Evolutionary conservation across 2,797 vertebrate genomes (phyloP), one percentile per base, ranked within the genome.

Genomic region (Enteromius thamalakanensis): DNA sequence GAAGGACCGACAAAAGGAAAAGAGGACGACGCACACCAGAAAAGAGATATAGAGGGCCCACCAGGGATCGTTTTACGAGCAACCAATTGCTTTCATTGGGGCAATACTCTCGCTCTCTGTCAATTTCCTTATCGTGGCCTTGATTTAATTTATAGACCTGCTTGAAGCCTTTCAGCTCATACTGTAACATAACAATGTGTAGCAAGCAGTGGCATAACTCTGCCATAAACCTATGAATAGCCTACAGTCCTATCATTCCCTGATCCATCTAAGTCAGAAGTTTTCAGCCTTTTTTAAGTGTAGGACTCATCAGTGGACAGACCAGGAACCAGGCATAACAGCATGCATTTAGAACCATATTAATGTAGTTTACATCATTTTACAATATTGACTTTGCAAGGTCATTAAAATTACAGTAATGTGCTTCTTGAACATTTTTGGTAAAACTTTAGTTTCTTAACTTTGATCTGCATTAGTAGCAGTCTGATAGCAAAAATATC

Each of bases 81-180:
- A 84, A 82, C 65, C 83, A 81, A 86, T 87, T 78, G 85, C 83
- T 85, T 86, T 86, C 81, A 89, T 83, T 87, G 77, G 71, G 69
- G 77, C 64, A 76, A 83, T 79, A 70, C 69, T 88, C 78, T 83
- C 78, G 81, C 77, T 79, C 81, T 79, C 81, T 87, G 87, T 85
- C 85, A 79, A 87, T 84, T 84, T 87, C 81, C 77, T 86, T 81
- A 86, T 82, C 49, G 70, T 75, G 83, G 80, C 69, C 75, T 84
- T 87, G 62, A 81, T 88, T 79, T 89, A 83, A 88, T 86, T 87
- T 86, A 86, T 81, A 84, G 86, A 45, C 84, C 85, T 85, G 83
- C 78, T 89, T 87, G 79, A 85, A 85, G 77, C 49, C 69, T 79
- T 83, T 88, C 72, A 84, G 85, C 82, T 85, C 51, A 62, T 82